Conservation (phyloP, 2,888 invertebrate genomes). For the Bruchidius siliquastri region DNA sequence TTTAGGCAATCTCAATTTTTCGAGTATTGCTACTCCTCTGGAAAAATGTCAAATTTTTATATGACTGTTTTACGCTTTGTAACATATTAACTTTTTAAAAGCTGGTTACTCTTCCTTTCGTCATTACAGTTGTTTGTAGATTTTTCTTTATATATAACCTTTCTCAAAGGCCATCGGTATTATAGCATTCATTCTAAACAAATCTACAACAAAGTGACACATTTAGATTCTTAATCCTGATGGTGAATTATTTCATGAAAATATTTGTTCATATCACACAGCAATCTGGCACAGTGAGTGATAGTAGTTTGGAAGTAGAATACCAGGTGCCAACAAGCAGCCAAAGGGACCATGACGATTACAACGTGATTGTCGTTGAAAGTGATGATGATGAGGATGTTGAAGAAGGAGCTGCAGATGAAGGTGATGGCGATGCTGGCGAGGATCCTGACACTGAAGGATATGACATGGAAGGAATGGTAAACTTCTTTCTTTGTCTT, state of each 20-base stretch:
- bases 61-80: no score
- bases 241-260: background rate
- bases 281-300: constrained; percentile 39
- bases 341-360: constrained; percentile 81
- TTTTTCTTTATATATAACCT: no score
- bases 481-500: constrained; percentile 16
- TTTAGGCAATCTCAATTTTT: no score
- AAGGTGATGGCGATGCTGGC: constrained; percentile 51
- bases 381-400: constrained; percentile 74
- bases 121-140: no score
- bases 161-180: no score
- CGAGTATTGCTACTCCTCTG: no score
- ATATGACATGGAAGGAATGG: constrained; percentile 52
- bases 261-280: background rate
- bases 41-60: no score
- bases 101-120: no score
- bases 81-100: no score
- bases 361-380: constrained; percentile 60
- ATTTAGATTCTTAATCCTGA: background rate
- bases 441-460: constrained; percentile 55
- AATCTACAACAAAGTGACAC: background rate
- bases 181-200: no score
- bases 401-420: constrained; percentile 51
- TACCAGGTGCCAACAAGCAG: constrained; percentile 84
- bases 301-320: constrained; percentile 62